Evolutionary conservation across 2,113 vertebrate species (phyloP), one percentile per base, ranked within the genome.

Genomic region (Reinhardtius hippoglossoides): DNA sequence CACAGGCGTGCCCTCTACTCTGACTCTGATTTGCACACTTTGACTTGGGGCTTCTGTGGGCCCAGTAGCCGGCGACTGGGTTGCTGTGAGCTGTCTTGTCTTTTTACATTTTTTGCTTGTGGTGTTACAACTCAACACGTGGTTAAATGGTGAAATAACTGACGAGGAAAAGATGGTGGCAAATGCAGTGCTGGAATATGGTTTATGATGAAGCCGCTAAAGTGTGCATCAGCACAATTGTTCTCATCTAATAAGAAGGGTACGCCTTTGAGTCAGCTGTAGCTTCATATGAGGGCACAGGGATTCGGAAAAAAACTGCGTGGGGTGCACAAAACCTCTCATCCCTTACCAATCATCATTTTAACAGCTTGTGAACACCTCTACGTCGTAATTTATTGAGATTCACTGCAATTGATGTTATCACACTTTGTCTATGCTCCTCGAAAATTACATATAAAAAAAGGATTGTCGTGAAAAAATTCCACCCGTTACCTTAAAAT

Each of bases 21-120:
- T 88, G 75, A 83, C 81, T 78, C 71, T 26, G 74, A 85, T 89
- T 76, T 85, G 75, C 74, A 78, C 80, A 85, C 76, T 85, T 88
- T 83, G 69, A 81, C 78, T 88, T 66, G 77, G 88, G 73, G 70
- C 76, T 77, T 83, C 69, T 86, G 86, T 63, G 71, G 82, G 21
- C 62, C 57, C 61, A 58, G 44, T 37, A 37, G 84, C 57, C 62
- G 42, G 52, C 10, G 12, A 71, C 65, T 56, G 55, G 65, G 70
- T 67, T 24, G 37, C 52, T 56, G 66, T 37, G 31, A 73, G 80
- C 85, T 81, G 78, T 67, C 59, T 61, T 67, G 59, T 82, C 62
- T 56, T 62, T 86, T 86, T 82, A 52, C 4, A 37, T 26, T 42
- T 72, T 59, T 75, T 35, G 37, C 44, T 27, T 0, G 23, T 60